These are phyloP conservation scores for Tragelaphus scriptus DNA, from an alignment of 2,113 vertebrate genomes.

Conservation along the genomic window DNA sequence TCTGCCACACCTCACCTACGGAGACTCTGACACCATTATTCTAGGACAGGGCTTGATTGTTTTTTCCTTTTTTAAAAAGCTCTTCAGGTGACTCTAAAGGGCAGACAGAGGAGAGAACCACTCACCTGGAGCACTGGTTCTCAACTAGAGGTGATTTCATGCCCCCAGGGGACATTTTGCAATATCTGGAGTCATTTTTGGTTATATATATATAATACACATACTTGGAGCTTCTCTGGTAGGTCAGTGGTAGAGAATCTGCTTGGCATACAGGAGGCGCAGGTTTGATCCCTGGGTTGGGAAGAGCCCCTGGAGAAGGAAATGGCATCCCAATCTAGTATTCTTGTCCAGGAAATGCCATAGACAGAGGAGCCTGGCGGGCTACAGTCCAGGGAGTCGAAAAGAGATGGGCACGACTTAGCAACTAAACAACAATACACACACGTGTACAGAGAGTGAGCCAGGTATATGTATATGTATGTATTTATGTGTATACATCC, in stretches of 20 bases:
- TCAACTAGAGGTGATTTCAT: neutral
- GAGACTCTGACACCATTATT: neutral
- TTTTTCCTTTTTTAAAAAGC: neutral
- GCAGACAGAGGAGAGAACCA: neutral
- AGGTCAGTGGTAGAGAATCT: neutral
- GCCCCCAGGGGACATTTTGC: neutral
- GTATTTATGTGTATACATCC: neutral
- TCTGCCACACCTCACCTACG: neutral
- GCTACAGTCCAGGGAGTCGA: neutral
- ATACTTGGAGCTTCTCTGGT: neutral
- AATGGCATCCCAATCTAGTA: neutral
- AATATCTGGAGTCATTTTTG: neutral
- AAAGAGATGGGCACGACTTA: neutral
- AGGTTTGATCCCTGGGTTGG: neutral
- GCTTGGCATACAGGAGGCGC: neutral
- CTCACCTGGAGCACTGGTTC: neutral
- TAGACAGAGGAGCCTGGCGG: neutral
- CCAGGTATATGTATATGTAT: neutral
- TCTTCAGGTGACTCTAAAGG: neutral
- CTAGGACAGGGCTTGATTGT: neutral
- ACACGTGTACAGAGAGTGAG: neutral
- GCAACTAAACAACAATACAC: neutral
- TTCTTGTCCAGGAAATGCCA: neutral
- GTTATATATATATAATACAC: neutral
- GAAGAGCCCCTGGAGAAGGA: neutral